phyloP scores from a whole-genome alignment of 2,888 invertebrate species.

The Dyspetes luteomarginatus region DNA sequence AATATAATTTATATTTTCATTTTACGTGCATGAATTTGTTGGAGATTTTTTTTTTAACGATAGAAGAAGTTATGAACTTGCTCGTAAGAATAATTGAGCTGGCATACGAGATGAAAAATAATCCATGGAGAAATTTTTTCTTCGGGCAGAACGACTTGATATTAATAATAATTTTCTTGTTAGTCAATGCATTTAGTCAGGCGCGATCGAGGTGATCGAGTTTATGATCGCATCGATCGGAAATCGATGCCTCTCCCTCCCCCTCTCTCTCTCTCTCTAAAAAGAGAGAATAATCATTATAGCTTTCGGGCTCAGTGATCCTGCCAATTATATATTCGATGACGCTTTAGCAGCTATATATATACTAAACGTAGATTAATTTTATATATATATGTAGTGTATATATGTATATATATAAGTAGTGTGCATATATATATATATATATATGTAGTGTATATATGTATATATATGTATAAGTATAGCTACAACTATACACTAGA shows the following conservation, averaged over 20 bases:
- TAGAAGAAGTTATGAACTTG: too few species aligned
- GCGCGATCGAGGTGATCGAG: conserved; percentile 7
- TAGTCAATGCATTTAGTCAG: conserved; percentile 21
- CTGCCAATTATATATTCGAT: conserved; percentile 35
- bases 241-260: not conserved
- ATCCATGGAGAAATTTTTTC: not conserved
- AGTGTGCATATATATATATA: too few species aligned
- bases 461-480: not conserved
- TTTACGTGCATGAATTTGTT: too few species aligned
- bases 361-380: too few species aligned
- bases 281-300: conserved; percentile 10
- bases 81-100: conserved; percentile 29
- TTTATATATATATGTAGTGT: too few species aligned
- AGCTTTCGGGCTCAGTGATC: conserved; percentile 20
- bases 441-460: not conserved
- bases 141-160: not conserved
- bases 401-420: too few species aligned
- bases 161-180: conserved; percentile 53
- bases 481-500: not conserved
- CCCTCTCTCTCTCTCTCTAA: not conserved
- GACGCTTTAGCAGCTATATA: too few species aligned
- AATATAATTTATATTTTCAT: too few species aligned
- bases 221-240: conserved; percentile 8
- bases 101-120: not conserved
- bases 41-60: too few species aligned